Evolutionary conservation across 2,888 invertebrate genomes (phyloP).

Genomic region (Busseola fusca): DNA sequence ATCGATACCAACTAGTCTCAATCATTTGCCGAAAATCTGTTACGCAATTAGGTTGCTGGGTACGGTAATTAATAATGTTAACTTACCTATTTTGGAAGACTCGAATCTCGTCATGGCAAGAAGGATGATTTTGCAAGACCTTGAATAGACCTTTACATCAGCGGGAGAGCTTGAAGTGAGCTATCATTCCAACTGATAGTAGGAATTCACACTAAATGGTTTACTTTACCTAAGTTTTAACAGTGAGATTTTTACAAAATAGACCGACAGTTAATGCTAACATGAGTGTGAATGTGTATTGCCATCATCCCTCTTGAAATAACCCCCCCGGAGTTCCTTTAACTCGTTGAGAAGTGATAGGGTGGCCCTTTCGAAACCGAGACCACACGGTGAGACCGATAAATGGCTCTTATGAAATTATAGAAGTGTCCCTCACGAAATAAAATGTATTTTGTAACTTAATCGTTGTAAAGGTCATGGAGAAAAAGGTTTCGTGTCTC

Average conservation of each 20-base stretch:
- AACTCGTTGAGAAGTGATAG: constrained; percentile 22
- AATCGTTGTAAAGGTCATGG: constrained; percentile 45
- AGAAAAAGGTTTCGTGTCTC: constrained; percentile 33
- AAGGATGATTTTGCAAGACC: background rate
- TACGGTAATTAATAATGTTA: background rate
- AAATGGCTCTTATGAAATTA: constrained; percentile 51
- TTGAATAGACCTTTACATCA: background rate
- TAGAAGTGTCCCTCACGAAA: constrained; percentile 39
- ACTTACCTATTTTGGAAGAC: background rate
- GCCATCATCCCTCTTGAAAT: background rate
- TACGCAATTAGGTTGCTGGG: too few relatives aligned
- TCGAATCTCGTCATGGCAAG: background rate
- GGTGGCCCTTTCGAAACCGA: constrained; percentile 29
- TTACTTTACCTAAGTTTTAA: background rate
- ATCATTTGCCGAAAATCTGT: too few relatives aligned
- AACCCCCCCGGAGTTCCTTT: background rate
- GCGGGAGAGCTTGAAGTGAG: background rate
- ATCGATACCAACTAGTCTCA: too few relatives aligned
- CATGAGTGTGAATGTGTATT: too few relatives aligned
- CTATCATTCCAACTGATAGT: too few relatives aligned
- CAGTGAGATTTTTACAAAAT: background rate
- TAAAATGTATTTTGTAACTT: constrained; percentile 52
- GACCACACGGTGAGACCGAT: constrained; percentile 48
- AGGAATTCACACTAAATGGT: too few relatives aligned
- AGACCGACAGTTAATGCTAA: too few relatives aligned